Percentiles rank a stretch among this genome's conserved stretches.
Evolutionary conservation across 1,140 invertebrate genomes (phyloP).

Genomic region (Capitella teleta): DNA sequence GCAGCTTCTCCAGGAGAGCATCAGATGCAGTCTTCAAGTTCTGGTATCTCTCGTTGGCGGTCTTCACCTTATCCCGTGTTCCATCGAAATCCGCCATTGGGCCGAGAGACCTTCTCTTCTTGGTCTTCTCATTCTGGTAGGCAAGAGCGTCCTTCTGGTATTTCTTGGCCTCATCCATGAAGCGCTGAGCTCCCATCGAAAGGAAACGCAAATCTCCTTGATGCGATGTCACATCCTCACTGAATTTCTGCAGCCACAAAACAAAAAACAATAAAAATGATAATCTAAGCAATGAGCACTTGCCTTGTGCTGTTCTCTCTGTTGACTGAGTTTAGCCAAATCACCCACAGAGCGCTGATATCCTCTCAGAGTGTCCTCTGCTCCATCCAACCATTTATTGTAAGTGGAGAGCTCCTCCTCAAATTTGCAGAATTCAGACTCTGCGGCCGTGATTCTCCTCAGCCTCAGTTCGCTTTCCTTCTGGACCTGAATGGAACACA

Average conservation of each 20-base stretch:
- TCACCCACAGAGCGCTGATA: conserved; percentile 55
- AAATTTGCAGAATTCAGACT: conserved; percentile 75
- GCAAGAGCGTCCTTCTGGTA: background rate
- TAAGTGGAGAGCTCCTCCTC: conserved; percentile 67
- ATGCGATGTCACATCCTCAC: conserved; percentile 86
- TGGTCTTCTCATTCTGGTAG: background rate
- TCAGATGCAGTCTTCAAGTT: conserved; percentile 51
- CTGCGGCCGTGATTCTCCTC: conserved; percentile 60
- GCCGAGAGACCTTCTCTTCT: background rate
- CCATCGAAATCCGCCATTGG: background rate
- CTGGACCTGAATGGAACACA: no score
- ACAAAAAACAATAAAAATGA: conserved; percentile 3
- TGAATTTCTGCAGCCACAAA: conserved; percentile 53
- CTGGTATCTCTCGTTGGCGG: conserved; percentile 46
- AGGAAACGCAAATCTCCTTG: conserved; percentile 88
- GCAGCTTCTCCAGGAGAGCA: conserved; percentile 58
- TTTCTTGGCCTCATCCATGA: conserved; percentile 81
- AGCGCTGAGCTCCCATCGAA: conserved; percentile 88
- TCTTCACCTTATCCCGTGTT: conserved; percentile 25
- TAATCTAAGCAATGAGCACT: background rate
- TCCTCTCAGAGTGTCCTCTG: conserved; percentile 46
- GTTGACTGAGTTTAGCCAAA: conserved; percentile 55
- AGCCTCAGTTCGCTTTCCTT: conserved; percentile 62
- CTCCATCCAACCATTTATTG: conserved; percentile 70
- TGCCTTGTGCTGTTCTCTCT: conserved; percentile 25